These are phyloP conservation scores for Gastrophryne carolinensis DNA, from an alignment of 2,797 vertebrate genomes.

Conservation along the genomic window DNA sequence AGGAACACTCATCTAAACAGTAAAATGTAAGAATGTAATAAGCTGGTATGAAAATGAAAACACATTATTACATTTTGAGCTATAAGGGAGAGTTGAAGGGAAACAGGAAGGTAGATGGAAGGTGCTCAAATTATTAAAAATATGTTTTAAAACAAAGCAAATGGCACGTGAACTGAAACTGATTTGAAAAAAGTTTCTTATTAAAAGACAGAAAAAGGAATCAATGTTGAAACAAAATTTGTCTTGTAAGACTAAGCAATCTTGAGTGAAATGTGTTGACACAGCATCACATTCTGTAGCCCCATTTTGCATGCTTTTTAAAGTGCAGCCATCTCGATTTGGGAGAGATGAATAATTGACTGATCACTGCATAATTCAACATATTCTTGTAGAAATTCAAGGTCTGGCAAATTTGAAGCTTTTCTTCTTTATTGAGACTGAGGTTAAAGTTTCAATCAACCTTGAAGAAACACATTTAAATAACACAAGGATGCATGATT, in stretches of 20 bases:
- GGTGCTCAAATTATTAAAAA: too few relatives aligned
- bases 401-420: slow-evolving; percentile 96
- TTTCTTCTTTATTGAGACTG: slow-evolving; percentile 92
- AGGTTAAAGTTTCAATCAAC: slow-evolving; percentile 99
- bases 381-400: slow-evolving; percentile 98
- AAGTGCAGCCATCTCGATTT: slow-evolving; percentile 90
- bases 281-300: slow-evolving; percentile 87
- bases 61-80: too few relatives aligned
- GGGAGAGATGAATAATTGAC: slow-evolving; percentile 99
- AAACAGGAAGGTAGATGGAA: too few relatives aligned
- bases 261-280: slow-evolving; percentile 99
- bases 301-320: slow-evolving; percentile 97
- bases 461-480: slow-evolving; percentile 94
- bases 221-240: slow-evolving; percentile 95
- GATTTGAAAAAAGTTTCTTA: slow-evolving; percentile 83
- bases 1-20: too few relatives aligned
- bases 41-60: too few relatives aligned
- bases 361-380: slow-evolving; percentile 99
- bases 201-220: slow-evolving; percentile 83
- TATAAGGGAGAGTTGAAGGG: too few relatives aligned
- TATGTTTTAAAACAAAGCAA: slow-evolving; percentile 69
- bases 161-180: slow-evolving; percentile 74
- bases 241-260: slow-evolving; percentile 88
- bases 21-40: too few relatives aligned
- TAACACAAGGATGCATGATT: slow-evolving; percentile 90